These are phyloP conservation scores for Xylota sylvarum DNA, from an alignment of 2,888 invertebrate genomes.

Conservation along the genomic window DNA sequence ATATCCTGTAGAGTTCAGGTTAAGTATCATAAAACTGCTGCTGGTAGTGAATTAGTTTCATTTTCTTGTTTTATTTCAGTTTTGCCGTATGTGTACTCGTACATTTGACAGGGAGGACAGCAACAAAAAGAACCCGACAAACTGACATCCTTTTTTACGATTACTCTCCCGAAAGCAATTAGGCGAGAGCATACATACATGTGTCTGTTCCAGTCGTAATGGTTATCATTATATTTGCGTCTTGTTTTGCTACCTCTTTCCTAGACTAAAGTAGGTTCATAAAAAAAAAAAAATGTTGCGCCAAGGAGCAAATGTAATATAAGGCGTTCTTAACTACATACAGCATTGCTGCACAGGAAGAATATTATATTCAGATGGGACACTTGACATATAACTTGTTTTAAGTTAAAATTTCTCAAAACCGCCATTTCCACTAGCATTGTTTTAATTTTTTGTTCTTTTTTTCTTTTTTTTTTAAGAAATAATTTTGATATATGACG, in stretches of 20 bases:
- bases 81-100: not conserved
- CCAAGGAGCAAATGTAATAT: slow-evolving; percentile 6
- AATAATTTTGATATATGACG: slow-evolving; percentile 19
- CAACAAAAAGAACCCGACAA: slow-evolving; percentile 32
- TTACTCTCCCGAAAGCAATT: slow-evolving; percentile 49
- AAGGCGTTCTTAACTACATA: not conserved
- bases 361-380: slow-evolving; percentile 19
- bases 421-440: not conserved
- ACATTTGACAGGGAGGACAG: not conserved
- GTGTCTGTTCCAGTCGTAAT: slow-evolving; percentile 39
- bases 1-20: slow-evolving; percentile 35
- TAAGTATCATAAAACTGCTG: slow-evolving; percentile 33
- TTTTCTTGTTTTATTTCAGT: slow-evolving; percentile 25
- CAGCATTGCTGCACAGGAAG: not conserved
- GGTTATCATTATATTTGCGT: slow-evolving; percentile 51
- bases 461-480: not conserved
- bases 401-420: slow-evolving; percentile 21
- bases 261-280: slow-evolving; percentile 14
- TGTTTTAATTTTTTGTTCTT: not conserved
- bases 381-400: slow-evolving; percentile 32
- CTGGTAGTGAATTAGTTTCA: slow-evolving; percentile 39
- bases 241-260: slow-evolving; percentile 36
- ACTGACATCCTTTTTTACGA: slow-evolving; percentile 47
- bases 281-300: slow-evolving; percentile 11
- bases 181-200: slow-evolving; percentile 23